phyloP scores from a whole-genome alignment of 2,113 vertebrate genomes.

The Hipposideros armiger region DNA sequence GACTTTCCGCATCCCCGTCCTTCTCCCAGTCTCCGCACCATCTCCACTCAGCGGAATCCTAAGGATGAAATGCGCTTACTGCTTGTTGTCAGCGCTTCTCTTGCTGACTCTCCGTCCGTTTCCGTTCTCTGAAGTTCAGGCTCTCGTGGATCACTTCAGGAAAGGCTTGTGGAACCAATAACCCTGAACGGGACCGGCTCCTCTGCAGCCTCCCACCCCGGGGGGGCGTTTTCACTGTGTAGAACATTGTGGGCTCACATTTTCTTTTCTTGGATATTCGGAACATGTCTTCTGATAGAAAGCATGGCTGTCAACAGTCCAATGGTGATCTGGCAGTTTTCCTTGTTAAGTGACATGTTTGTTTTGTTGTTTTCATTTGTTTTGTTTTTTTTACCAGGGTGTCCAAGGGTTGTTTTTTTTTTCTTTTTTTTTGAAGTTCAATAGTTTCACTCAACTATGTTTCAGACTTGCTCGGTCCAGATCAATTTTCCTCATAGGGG shows the following conservation, averaged over 20 bases:
- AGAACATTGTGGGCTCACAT: rapidly evolving
- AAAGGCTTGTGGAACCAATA: rapidly evolving
- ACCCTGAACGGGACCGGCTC: rapidly evolving
- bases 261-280: not conserved
- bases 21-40: rapidly evolving
- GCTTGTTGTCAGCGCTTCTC: not conserved
- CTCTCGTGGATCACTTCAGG: not conserved
- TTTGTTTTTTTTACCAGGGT: not conserved
- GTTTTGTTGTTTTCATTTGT: no score
- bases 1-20: rapidly evolving
- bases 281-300: rapidly evolving
- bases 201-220: not conserved
- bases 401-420: not conserved
- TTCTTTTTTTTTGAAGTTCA: not conserved
- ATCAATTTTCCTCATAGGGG: not conserved
- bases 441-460: rapidly evolving
- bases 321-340: rapidly evolving
- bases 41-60: rapidly evolving
- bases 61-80: rapidly evolving
- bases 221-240: rapidly evolving
- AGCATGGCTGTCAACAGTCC: no score
- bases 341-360: not conserved
- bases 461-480: not conserved
- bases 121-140: not conserved
- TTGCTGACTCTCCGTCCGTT: rapidly evolving